These are phyloP conservation scores for Anas platyrhynchos DNA, from an alignment of 2,113 vertebrate genomes.

Conservation along the genomic window DNA sequence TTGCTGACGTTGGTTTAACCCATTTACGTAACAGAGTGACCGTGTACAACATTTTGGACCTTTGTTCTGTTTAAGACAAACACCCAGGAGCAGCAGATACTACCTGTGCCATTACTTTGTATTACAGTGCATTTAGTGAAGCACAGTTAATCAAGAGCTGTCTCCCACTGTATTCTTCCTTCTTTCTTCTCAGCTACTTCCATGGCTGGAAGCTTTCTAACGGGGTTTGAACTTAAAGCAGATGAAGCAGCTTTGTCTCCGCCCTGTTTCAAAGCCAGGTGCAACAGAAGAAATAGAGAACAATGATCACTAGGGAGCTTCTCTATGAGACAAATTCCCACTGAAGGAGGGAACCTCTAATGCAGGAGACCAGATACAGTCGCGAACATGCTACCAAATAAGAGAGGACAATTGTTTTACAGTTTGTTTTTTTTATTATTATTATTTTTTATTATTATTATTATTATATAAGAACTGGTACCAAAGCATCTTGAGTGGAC, in stretches of 20 bases:
- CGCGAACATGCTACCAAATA: too few species aligned
- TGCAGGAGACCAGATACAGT: not conserved
- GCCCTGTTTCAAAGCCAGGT: not conserved
- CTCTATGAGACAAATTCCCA: not conserved
- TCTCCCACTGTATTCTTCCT: not conserved
- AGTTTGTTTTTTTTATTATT: too few species aligned
- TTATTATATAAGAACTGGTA: too few species aligned
- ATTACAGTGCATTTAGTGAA: not conserved
- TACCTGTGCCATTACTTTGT: not conserved
- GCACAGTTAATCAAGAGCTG: not conserved
- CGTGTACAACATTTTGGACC: not conserved
- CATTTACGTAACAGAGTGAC: not conserved
- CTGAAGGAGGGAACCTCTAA: not conserved
- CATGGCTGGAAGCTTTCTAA: not conserved
- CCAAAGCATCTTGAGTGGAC: too few species aligned
- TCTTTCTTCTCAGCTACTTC: not conserved
- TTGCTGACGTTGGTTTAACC: not conserved
- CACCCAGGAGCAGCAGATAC: not conserved
- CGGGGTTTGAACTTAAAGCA: not conserved
- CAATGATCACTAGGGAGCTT: not conserved
- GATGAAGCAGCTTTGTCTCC: not conserved
- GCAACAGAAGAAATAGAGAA: not conserved
- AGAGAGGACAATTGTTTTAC: too few species aligned
- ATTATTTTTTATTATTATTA: too few species aligned
- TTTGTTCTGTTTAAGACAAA: not conserved